These are phyloP conservation scores for Athalia cordata DNA, from an alignment of 2,888 invertebrate genomes.

Conservation along the genomic window DNA sequence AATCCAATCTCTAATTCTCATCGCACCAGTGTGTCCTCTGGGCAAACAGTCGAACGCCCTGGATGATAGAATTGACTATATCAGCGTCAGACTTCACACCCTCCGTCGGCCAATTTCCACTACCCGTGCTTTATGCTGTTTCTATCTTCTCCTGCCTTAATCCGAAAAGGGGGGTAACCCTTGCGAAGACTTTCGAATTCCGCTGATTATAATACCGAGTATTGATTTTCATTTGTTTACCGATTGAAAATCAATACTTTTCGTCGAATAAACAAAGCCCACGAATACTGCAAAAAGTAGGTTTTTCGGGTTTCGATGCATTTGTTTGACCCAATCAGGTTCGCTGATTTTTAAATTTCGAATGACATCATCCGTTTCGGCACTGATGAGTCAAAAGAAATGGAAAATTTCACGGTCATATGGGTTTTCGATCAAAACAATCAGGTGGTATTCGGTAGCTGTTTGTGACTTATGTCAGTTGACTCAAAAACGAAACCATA, in stretches of 20 bases:
- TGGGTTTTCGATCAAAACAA: too few species aligned
- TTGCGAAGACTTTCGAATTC: too few species aligned
- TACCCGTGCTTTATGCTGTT: neutral
- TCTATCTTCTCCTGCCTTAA: conserved; percentile 9
- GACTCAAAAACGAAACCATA: too few species aligned
- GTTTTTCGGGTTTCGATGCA: neutral
- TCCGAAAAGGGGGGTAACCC: neutral
- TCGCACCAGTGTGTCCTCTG: neutral
- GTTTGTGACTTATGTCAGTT: too few species aligned
- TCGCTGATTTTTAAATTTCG: too few species aligned
- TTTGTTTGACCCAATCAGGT: too few species aligned
- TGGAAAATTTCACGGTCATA: too few species aligned
- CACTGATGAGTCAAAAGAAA: too few species aligned
- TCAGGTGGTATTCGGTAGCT: too few species aligned
- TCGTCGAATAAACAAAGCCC: neutral
- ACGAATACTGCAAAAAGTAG: neutral
- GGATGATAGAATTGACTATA: conserved; percentile 24
- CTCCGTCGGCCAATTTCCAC: neutral
- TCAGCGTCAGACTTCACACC: conserved; percentile 23
- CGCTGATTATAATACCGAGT: neutral
- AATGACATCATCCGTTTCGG: too few species aligned
- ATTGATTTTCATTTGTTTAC: neutral
- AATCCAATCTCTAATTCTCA: conserved; percentile 23
- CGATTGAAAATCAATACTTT: neutral
- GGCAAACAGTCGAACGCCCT: conserved; percentile 12